phyloP scores from a whole-genome alignment of 2,113 vertebrate genomes.

The Dinomys branickii region DNA sequence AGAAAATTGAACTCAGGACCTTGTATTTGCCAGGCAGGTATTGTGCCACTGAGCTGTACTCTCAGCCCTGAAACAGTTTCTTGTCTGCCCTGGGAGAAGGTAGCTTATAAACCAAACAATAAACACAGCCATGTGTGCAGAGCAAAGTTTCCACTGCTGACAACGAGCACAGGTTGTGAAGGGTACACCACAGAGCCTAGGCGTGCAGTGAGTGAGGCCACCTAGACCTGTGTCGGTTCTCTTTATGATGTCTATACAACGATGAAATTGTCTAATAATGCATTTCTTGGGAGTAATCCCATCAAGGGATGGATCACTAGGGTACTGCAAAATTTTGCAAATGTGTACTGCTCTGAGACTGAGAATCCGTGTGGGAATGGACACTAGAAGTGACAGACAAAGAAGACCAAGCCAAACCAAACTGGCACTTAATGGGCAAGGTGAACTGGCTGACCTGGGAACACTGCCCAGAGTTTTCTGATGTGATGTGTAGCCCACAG shows the following conservation, averaged over 20 bases:
- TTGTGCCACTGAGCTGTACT: no score
- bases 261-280: neutral
- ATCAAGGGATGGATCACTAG: neutral
- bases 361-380: neutral
- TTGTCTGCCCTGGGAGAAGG: neutral
- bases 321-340: neutral
- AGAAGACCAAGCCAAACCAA: neutral
- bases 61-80: neutral
- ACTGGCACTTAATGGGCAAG: neutral
- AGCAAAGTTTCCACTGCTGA: neutral
- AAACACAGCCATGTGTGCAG: neutral
- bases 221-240: neutral
- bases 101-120: neutral
- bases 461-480: neutral
- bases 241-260: neutral
- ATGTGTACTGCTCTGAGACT: neutral
- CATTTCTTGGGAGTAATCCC: neutral
- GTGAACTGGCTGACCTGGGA: neutral
- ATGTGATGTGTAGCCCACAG: neutral
- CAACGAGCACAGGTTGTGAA: neutral
- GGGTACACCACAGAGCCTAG: neutral
- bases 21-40: no score
- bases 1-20: no score
- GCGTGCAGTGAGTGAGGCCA: neutral
- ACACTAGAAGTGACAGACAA: neutral